These are phyloP conservation scores for Mormyrus hasselquistii DNA, from an alignment of 2,797 vertebrate species.

Conservation along the genomic window DNA sequence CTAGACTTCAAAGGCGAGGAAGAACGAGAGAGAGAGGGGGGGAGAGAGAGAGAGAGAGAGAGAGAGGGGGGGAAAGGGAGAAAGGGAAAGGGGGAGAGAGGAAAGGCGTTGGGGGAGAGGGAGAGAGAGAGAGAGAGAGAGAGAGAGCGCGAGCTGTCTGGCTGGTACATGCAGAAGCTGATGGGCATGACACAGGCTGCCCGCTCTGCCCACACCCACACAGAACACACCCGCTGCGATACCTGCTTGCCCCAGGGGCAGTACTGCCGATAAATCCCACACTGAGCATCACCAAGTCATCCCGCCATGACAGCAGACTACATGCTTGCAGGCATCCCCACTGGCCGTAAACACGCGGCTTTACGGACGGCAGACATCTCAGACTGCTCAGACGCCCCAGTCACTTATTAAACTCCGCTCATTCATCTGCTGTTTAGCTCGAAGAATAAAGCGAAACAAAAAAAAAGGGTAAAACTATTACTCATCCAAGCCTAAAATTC, in stretches of 20 bases:
- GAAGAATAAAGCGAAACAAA: background rate
- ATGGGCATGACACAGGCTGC: background rate
- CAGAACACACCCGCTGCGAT: background rate
- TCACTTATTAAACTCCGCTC: background rate
- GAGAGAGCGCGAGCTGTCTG: background rate
- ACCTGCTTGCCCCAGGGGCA: background rate
- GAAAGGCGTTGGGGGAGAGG: background rate
- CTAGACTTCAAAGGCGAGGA: conserved; percentile 31
- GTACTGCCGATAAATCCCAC: conserved; percentile 22
- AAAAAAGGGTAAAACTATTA: background rate
- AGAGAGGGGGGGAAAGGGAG: background rate
- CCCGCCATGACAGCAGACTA: background rate
- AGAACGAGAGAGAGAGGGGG: conserved; percentile 24
- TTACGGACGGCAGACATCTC: background rate
- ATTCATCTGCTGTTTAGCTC: background rate
- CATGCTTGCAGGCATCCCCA: conserved; percentile 2
- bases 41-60: background rate
- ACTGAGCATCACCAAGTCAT: background rate
- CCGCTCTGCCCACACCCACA: background rate
- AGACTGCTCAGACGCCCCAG: background rate
- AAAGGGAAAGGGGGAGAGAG: background rate
- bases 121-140: background rate
- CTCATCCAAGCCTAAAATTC: background rate
- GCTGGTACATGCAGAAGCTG: background rate
- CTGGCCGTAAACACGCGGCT: background rate